A percentile compares a stretch with the other conserved stretches of the same genome.
Evolutionary conservation across 92 coral and sea anemone genomes (phyloP).

Genomic region (Muricea muricata): DNA sequence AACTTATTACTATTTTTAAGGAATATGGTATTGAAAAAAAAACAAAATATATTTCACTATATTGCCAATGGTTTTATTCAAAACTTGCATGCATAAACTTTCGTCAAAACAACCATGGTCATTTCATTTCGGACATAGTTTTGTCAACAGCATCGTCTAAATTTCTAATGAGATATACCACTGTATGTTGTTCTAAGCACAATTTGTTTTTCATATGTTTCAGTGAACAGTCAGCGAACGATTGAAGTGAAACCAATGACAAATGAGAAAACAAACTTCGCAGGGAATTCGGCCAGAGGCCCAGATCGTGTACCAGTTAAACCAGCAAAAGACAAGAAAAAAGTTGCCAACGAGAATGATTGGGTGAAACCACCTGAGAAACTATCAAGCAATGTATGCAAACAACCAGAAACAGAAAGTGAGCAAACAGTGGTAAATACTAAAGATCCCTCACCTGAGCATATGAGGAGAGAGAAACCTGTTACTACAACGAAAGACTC

Average conservation of each 20-base stretch:
- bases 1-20: no score
- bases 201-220: not conserved
- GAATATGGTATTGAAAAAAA: no score
- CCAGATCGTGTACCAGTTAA: not conserved
- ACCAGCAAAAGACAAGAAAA: not conserved
- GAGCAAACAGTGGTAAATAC: not conserved
- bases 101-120: not conserved
- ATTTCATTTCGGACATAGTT: not conserved
- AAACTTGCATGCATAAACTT: no score
- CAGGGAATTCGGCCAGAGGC: not conserved
- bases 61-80: no score
- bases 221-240: not conserved
- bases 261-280: not conserved
- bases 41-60: no score
- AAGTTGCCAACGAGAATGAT: not conserved
- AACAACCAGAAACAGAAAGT: not conserved
- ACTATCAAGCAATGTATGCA: not conserved
- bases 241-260: conserved; percentile 11
- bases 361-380: not conserved
- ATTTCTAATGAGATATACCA: not conserved
- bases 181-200: not conserved
- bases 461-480: not conserved
- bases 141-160: not conserved
- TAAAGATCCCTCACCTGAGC: not conserved
- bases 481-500: not conserved